These are phyloP conservation scores for Leptinotarsa peninsularis DNA, from an alignment of 2,888 invertebrate species.

Conservation along the genomic window DNA sequence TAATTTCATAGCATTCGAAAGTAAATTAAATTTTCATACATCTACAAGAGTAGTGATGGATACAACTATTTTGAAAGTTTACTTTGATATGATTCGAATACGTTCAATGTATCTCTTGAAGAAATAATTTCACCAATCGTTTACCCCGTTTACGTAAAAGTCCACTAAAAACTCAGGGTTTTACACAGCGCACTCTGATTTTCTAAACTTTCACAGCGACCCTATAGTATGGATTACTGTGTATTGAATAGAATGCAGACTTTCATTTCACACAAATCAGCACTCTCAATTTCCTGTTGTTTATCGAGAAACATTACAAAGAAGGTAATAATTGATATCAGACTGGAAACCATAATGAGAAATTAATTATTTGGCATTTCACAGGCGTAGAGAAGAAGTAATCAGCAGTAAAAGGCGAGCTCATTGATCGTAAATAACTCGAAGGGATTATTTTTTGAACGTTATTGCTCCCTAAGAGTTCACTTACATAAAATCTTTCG, in stretches of 20 bases:
- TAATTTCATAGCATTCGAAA: too few species aligned
- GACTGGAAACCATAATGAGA: neutral
- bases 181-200: too few species aligned
- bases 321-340: neutral
- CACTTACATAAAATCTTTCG: constrained; percentile 14
- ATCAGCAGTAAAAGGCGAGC: constrained; percentile 15
- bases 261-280: neutral
- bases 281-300: neutral
- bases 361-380: constrained; percentile 12
- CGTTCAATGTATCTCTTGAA: too few species aligned
- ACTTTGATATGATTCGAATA: too few species aligned
- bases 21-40: too few species aligned
- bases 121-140: too few species aligned
- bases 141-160: too few species aligned
- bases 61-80: too few species aligned
- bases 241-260: neutral
- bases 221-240: too few species aligned
- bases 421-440: constrained; percentile 16
- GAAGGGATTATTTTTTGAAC: constrained; percentile 15
- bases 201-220: too few species aligned
- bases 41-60: too few species aligned
- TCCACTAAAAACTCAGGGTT: too few species aligned
- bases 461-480: constrained; percentile 21
- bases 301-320: neutral
- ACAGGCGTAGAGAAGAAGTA: constrained; percentile 2